Conservation (phyloP, 2,888 invertebrate genomes). For the Volucella inanis region DNA sequence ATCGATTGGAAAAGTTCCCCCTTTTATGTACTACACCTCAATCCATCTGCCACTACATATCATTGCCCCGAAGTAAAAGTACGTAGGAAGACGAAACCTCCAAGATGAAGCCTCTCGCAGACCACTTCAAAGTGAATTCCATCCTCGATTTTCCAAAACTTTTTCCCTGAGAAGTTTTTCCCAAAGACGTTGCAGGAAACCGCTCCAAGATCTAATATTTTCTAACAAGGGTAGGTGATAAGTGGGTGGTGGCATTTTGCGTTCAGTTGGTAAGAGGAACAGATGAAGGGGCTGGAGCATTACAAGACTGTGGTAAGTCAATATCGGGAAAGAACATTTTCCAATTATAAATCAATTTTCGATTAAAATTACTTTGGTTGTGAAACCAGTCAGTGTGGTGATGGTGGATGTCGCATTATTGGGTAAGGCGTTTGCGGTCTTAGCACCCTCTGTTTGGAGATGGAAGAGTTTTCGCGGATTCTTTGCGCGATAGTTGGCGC, state of each 20-base stretch:
- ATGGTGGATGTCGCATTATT: neutral
- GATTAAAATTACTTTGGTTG: slow-evolving; percentile 82
- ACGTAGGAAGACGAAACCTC: slow-evolving; percentile 18
- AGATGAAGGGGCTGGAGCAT: neutral
- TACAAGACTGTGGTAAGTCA: slow-evolving; percentile 81
- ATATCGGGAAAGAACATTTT: slow-evolving; percentile 82
- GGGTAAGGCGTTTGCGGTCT: slow-evolving; percentile 42
- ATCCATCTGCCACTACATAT: slow-evolving; percentile 2
- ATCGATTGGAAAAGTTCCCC: slow-evolving; percentile 71
- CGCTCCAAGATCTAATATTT: slow-evolving; percentile 68
- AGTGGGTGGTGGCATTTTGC: slow-evolving; percentile 29
- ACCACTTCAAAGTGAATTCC: slow-evolving; percentile 73
- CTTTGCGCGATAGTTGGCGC: slow-evolving; percentile 32
- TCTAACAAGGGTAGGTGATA: slow-evolving; percentile 74
- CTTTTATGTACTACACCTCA: slow-evolving; percentile 19
- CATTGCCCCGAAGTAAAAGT: neutral
- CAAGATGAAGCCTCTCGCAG: slow-evolving; percentile 14
- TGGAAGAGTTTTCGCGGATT: slow-evolving; percentile 53
- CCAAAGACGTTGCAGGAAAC: slow-evolving; percentile 37
- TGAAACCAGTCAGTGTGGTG: neutral
- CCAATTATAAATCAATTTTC: slow-evolving; percentile 84
- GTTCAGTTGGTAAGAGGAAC: slow-evolving; percentile 7
- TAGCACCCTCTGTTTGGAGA: slow-evolving; percentile 47
- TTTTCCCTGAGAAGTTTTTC: slow-evolving; percentile 38
- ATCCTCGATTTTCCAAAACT: slow-evolving; percentile 60